These are phyloP conservation scores for Drosophila hamatofila DNA, from an alignment of 2,888 invertebrate genomes.

Conservation along the genomic window DNA sequence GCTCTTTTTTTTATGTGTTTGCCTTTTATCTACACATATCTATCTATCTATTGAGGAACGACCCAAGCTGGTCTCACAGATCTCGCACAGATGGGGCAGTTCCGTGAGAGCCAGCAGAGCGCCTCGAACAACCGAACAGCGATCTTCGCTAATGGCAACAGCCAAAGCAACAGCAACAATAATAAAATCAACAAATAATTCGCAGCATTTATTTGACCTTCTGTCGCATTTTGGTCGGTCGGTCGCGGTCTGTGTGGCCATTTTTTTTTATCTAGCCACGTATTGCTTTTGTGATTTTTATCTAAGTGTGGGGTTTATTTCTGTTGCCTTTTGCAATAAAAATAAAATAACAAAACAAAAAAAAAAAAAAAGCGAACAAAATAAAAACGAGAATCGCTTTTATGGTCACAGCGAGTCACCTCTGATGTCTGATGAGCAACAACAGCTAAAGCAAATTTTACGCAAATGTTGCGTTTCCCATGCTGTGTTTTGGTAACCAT, in stretches of 20 bases:
- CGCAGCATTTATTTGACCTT: conserved; percentile 75
- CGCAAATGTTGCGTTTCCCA: conserved; percentile 81
- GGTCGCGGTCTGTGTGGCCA: conserved; percentile 54
- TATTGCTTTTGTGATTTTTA: conserved; percentile 84
- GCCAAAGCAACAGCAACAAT: conserved; percentile 27
- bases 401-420: conserved; percentile 79
- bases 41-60: conserved; percentile 39
- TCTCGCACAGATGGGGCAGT: conserved; percentile 36
- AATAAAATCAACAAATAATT: conserved; percentile 63
- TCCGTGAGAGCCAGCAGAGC: conserved; percentile 64
- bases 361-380: not conserved
- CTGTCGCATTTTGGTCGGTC: conserved; percentile 60
- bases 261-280: conserved; percentile 82
- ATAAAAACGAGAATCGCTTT: conserved; percentile 71
- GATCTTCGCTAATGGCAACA: conserved; percentile 36
- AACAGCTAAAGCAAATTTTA: conserved; percentile 59
- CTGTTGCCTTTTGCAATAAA: conserved; percentile 72
- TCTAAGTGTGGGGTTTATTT: conserved; percentile 80
- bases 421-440: conserved; percentile 45
- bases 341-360: conserved; percentile 16
- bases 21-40: conserved; percentile 12
- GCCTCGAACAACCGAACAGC: conserved; percentile 20
- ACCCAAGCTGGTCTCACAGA: conserved; percentile 36
- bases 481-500: conserved; percentile 57
- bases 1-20: conserved; percentile 34